These are phyloP conservation scores for Neodiprion virginianus DNA, from an alignment of 1,140 invertebrate species.

Conservation along the genomic window DNA sequence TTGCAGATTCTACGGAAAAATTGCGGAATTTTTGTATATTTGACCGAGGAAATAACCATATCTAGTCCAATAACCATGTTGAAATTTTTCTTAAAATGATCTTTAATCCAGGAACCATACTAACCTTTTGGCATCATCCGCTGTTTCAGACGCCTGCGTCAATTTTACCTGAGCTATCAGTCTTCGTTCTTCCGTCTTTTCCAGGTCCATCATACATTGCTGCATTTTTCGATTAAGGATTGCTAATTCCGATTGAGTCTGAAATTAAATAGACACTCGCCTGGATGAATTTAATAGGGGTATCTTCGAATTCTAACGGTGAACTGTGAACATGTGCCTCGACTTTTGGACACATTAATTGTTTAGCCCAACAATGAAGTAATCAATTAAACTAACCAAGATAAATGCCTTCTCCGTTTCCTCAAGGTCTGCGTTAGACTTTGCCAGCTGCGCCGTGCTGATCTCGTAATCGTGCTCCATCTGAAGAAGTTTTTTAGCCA, in stretches of 20 bases:
- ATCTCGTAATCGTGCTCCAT: constrained; percentile 72
- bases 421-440: constrained; percentile 69
- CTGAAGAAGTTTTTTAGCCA: constrained; percentile 73
- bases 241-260: constrained; percentile 81
- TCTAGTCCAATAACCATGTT: neutral
- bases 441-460: constrained; percentile 68
- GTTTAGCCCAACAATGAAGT: no score
- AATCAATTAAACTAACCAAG: constrained; percentile 58
- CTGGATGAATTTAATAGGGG: neutral
- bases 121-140: constrained; percentile 84
- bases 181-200: constrained; percentile 79
- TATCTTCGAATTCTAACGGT: neutral
- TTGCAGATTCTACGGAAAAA: constrained; percentile 71
- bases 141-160: constrained; percentile 78
- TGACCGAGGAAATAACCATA: neutral
- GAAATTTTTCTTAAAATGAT: neutral
- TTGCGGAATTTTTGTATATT: constrained; percentile 10
- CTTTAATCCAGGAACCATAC: constrained; percentile 32
- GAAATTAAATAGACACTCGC: neutral
- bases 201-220: constrained; percentile 79
- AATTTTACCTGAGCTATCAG: constrained; percentile 73
- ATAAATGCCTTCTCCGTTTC: constrained; percentile 69
- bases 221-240: constrained; percentile 80
- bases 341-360: no score
- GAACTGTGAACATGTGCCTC: no score